A percentile compares a stretch with the other conserved stretches of the same genome.
phyloP scores from a whole-genome alignment of 2,113 vertebrate genomes.

The Megaceryle torquata region DNA sequence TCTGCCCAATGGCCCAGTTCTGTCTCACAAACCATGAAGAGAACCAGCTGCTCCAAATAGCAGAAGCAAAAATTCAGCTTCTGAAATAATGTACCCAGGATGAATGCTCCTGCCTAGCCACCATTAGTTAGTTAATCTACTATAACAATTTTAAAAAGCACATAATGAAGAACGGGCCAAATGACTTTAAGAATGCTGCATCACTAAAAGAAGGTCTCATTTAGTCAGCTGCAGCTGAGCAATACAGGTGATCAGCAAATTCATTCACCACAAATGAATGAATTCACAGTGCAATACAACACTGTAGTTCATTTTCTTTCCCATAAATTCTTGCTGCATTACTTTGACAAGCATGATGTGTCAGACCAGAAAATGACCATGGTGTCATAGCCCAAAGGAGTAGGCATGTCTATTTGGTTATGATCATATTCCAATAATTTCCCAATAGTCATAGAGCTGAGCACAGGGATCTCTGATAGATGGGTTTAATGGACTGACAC shows the following conservation, averaged over 20 bases:
- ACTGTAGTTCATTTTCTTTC: neutral
- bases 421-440: neutral
- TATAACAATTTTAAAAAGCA: constrained; percentile 6
- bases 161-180: neutral
- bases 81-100: neutral
- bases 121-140: constrained; percentile 49
- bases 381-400: neutral
- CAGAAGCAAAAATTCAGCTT: constrained; percentile 1
- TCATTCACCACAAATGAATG: neutral
- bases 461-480: neutral
- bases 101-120: neutral
- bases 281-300: neutral
- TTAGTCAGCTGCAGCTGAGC: neutral
- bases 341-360: neutral
- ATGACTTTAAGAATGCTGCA: neutral
- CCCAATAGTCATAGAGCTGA: neutral
- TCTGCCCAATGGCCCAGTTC: neutral
- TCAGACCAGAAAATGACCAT: neutral
- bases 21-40: neutral
- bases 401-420: neutral
- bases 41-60: neutral
- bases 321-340: neutral
- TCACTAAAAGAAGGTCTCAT: constrained; percentile 5
- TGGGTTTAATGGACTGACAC: constrained; percentile 31
- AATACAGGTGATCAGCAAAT: neutral